Conservation (phyloP, 1,140 invertebrate species). For the Lerema accius region DNA sequence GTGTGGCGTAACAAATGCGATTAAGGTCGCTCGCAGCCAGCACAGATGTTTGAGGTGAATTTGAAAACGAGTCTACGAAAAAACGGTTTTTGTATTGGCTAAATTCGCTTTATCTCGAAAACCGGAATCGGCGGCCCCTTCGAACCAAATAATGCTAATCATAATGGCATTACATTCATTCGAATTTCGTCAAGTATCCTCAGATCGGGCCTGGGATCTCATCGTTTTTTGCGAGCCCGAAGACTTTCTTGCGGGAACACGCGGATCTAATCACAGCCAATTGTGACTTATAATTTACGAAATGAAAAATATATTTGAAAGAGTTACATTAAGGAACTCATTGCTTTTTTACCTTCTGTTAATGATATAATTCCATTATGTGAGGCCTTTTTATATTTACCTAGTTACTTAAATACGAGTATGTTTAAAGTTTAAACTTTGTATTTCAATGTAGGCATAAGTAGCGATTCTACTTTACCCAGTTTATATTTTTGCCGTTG, state of each 20-base stretch:
- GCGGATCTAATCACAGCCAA: constrained; percentile 59
- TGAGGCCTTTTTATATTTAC: too few species aligned
- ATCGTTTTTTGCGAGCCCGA: constrained; percentile 58
- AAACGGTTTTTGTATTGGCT: constrained; percentile 69
- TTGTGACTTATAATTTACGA: constrained; percentile 48
- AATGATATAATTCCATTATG: too few species aligned
- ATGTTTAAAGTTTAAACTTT: too few species aligned
- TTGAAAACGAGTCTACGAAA: constrained; percentile 63
- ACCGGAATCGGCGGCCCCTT: constrained; percentile 74
- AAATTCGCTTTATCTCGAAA: constrained; percentile 76
- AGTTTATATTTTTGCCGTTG: too few species aligned
- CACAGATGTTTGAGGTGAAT: constrained; percentile 74
- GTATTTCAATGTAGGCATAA: too few species aligned
- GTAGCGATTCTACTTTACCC: too few species aligned
- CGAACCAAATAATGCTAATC: constrained; percentile 75
- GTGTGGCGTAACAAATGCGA: constrained; percentile 76
- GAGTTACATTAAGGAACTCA: not conserved
- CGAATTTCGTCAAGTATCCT: constrained; percentile 74
- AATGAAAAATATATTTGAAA: constrained; percentile 1
- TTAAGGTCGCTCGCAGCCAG: constrained; percentile 60
- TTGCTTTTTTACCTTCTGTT: not conserved
- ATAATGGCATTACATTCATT: constrained; percentile 80
- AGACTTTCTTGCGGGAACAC: constrained; percentile 60
- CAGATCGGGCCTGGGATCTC: constrained; percentile 55
- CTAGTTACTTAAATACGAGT: too few species aligned